phyloP scores from a whole-genome alignment of 2,113 vertebrate genomes.

The Cnemophilus loriae region DNA sequence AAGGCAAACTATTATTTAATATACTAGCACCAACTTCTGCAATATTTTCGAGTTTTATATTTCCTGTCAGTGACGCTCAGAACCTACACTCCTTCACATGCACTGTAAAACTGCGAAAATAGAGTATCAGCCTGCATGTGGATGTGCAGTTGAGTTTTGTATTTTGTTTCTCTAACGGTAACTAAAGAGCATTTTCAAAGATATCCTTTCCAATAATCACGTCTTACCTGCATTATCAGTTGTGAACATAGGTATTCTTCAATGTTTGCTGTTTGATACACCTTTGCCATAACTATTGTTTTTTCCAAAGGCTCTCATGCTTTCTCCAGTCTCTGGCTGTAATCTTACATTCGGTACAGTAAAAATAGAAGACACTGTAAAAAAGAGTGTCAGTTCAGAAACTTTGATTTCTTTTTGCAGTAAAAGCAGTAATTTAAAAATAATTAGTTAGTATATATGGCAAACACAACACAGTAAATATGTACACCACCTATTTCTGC shows the following conservation, averaged over 20 bases:
- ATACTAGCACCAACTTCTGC: neutral
- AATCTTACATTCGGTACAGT: slow-evolving; percentile 88
- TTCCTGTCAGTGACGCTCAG: neutral
- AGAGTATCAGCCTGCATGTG: neutral
- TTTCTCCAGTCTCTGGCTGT: slow-evolving; percentile 88
- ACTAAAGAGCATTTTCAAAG: neutral
- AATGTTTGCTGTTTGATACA: slow-evolving; percentile 88
- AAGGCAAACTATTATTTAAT: neutral
- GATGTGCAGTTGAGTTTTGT: neutral
- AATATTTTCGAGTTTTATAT: neutral
- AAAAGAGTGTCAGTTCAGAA: slow-evolving; percentile 21
- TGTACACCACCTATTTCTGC: neutral
- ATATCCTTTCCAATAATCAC: neutral
- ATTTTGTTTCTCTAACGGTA: neutral
- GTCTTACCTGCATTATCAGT: slow-evolving; percentile 70
- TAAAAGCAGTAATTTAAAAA: neutral
- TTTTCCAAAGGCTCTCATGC: slow-evolving; percentile 86
- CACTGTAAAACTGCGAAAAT: neutral
- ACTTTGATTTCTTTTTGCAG: neutral
- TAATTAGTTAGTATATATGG: neutral
- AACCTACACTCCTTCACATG: neutral
- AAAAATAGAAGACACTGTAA: slow-evolving; percentile 95
- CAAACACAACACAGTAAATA: neutral
- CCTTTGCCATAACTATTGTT: slow-evolving; percentile 87
- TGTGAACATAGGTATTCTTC: slow-evolving; percentile 57